These are phyloP conservation scores for Acanthopagrus latus DNA, from an alignment of 2,797 vertebrate genomes.

Conservation along the genomic window DNA sequence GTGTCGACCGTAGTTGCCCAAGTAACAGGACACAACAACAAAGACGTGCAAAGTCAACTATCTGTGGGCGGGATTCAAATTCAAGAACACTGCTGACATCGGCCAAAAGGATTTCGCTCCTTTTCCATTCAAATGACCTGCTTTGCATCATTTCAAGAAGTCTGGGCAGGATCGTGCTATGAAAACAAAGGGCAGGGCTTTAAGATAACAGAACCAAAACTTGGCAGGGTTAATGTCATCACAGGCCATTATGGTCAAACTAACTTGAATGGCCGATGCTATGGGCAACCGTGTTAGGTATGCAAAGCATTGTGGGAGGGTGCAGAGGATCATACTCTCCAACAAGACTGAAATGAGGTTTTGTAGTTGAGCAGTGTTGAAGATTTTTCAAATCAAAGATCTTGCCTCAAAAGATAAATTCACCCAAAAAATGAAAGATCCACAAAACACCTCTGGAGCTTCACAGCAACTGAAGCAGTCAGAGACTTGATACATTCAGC, in stretches of 20 bases:
- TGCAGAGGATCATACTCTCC: background rate
- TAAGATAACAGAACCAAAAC: constrained; percentile 81
- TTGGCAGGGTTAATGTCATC: constrained; percentile 61
- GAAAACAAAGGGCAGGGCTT: constrained; percentile 75
- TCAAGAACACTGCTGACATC: constrained; percentile 64
- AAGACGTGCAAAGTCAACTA: constrained; percentile 78
- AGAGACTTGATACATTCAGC: too few species aligned
- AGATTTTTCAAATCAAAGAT: background rate
- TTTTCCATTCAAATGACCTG: constrained; percentile 77
- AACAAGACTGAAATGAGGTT: constrained; percentile 4
- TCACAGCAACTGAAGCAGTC: too few species aligned
- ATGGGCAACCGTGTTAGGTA: constrained; percentile 67
- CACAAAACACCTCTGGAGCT: too few species aligned
- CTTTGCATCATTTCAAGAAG: constrained; percentile 75
- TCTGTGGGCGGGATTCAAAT: constrained; percentile 75
- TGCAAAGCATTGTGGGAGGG: constrained; percentile 68
- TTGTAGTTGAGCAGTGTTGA: background rate
- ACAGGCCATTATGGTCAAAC: constrained; percentile 72
- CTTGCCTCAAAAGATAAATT: background rate
- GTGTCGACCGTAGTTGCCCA: constrained; percentile 45
- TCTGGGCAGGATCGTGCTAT: constrained; percentile 57
- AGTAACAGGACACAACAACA: constrained; percentile 74
- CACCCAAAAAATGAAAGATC: too few species aligned
- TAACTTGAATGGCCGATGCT: constrained; percentile 66
- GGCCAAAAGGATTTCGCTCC: constrained; percentile 47